Evolutionary conservation across 2,888 invertebrate genomes (phyloP), one percentile per base, ranked within the genome.

Genomic region (Pheosia tremula): DNA sequence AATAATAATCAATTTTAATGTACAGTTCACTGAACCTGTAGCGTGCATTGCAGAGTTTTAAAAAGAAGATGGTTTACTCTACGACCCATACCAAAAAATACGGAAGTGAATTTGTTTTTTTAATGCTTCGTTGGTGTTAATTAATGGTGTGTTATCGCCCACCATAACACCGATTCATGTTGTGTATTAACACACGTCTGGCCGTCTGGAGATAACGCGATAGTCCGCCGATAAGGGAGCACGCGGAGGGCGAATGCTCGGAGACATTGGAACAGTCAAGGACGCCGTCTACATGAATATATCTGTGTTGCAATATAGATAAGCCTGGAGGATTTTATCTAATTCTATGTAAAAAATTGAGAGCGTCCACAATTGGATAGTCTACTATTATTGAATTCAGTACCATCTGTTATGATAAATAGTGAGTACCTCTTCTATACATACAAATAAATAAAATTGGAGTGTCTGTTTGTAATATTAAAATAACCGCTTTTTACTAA

Each of bases 151-250:
- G 64, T 73, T 75, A 69, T 70, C 68, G 64, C 65, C 62, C 69
- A 70, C 64, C 69, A 71, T 67, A 72, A 73, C 71, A 74, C 61
- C 70, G 68, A 72, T 74, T 67, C 69, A 67, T 71, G 61, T 67
- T 59, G 61, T 69, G 64, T 74, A 70, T 70, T 72, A 74, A 73
- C 69, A 68, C 64, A 71, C 69, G 81, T 82, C 80, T 79, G 82
- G 75, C 41, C 67, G 88, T 87, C 87, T 85, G 86, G 80, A 84
- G 85, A 86, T 88, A 87, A 81, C 62, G 66, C 55, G 83, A 85
- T 83, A 81, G 73, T 67, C 61, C 74, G 63, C 59, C 67, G 82
- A 85, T 85, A 85, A 82, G 65, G 53, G 57, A 74, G 37, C 89
- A 89, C 86, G 87, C 79, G 70, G 67, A 61, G 67, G 69, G 58